phyloP scores from a whole-genome alignment of 2,888 invertebrate genomes.

The Cerceris rybyensis region DNA sequence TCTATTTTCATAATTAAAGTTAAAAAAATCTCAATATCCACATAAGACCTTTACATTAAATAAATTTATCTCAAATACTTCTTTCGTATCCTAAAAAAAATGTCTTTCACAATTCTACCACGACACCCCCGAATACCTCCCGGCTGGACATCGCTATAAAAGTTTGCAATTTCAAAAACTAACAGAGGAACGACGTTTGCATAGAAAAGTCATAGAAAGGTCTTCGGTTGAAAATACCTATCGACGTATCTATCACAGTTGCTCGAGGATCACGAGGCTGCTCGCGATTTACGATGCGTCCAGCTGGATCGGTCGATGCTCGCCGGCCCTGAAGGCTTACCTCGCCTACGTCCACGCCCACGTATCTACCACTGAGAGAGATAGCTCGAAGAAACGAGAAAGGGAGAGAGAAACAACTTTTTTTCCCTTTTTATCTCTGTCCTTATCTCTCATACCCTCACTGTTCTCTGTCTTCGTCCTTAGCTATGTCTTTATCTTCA shows the following conservation, averaged over 20 bases:
- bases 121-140: too few relatives aligned
- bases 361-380: conserved; percentile 50
- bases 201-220: background rate
- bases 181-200: too few relatives aligned
- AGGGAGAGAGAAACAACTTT: conserved; percentile 6
- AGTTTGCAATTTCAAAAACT: too few relatives aligned
- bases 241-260: conserved; percentile 44
- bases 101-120: too few relatives aligned
- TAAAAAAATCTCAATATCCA: too few relatives aligned
- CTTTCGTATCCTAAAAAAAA: too few relatives aligned
- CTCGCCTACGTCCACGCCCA: conserved; percentile 71
- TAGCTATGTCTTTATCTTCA: conserved; percentile 30
- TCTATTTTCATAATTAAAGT: too few relatives aligned
- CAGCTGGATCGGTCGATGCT: conserved; percentile 64
- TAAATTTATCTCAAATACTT: too few relatives aligned
- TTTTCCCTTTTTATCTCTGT: conserved; percentile 42
- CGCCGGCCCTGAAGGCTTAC: conserved; percentile 68
- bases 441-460: conserved; percentile 17
- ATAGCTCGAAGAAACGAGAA: conserved; percentile 15
- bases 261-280: conserved; percentile 33
- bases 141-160: too few relatives aligned
- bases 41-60: too few relatives aligned
- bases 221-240: conserved; percentile 36
- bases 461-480: conserved; percentile 10
- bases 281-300: conserved; percentile 61